Base-by-base conservation (phyloP, 2,888 invertebrate genomes). In the Nemotelus nigrinus region DNA sequence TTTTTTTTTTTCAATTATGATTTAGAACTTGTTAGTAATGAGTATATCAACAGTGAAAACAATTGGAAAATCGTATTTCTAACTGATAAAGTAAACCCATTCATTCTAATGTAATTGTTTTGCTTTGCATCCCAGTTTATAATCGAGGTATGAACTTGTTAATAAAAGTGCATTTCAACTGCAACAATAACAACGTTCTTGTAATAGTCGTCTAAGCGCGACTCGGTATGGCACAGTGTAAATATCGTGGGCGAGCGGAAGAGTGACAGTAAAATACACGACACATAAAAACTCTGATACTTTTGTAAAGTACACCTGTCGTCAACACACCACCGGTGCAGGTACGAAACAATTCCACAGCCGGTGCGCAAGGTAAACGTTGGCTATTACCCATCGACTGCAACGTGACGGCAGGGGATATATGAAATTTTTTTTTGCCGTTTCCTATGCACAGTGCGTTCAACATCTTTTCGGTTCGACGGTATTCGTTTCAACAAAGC, bases 261-360 rank as follows among this genome's bases (percentile, higher is more conserved):
- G 7, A 53, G 53, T 53, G 53, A 53, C 53, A 53, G 53, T 53
- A 53, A 53, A 10, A 53, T 53, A 7, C 6, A 53, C 6, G 63
- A 63, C 4, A 63, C 4, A 5, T 5, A 63, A 39, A 63, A 43
- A 63, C 39, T 43, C 8, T 43, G 43, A 63, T 3, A 63, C 4
- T 4, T 43, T 5, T 63, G 5, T 63, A 10, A 57, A 57, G 43
- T 63, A 43, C 63, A 63, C 63, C 63, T 63, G 63, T 63, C 63
- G 63, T 63, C 43, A 43, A 43, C 43, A 3, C 8, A 63, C 63
- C 41, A 41, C 25, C 8, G 3, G 63, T 63, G 63, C 43, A 43
- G 41, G 43, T n/a, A 5, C 5, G 10, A 63, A 43, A 41, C 25
- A 41, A 63, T 3, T 39, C 41, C 6, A 63, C 39, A 3, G 25